A percentile compares a stretch with the other conserved stretches of the same genome.
Evolutionary conservation across 2,113 vertebrate genomes (phyloP).

Genomic region (Camelus dromedarius): DNA sequence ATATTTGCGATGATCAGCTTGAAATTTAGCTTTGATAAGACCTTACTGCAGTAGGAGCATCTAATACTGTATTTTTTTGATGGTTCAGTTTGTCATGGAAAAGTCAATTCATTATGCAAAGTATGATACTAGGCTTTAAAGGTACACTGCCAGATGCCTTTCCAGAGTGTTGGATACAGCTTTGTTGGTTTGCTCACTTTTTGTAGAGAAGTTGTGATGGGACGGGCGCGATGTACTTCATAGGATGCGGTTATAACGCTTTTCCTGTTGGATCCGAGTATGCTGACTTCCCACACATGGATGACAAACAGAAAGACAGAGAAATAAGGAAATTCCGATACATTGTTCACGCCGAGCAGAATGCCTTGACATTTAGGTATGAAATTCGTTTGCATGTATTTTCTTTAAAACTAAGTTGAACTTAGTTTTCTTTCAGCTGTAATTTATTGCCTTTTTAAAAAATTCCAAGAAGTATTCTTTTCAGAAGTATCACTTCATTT

Average conservation of each 20-base stretch:
- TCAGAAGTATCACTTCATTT: constrained; percentile 3
- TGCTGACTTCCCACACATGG: constrained; percentile 97
- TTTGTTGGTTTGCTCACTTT: constrained; percentile 64
- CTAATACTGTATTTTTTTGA: not conserved
- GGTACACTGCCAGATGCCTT: not conserved
- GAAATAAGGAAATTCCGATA: constrained; percentile 96
- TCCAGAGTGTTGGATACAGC: constrained; percentile 4
- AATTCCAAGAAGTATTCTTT: constrained; percentile 10
- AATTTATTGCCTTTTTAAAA: not conserved
- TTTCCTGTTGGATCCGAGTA: constrained; percentile 96
- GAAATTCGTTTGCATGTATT: constrained; percentile 52
- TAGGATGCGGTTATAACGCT: constrained; percentile 97
- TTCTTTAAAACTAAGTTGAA: constrained; percentile 53
- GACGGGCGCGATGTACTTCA: constrained; percentile 91
- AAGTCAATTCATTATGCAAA: not conserved
- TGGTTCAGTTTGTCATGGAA: not conserved
- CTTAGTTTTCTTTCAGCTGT: not conserved
- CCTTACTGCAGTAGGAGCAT: not conserved
- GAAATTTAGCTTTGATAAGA: constrained; percentile 38
- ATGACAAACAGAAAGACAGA: constrained; percentile 94
- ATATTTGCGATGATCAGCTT: not conserved
- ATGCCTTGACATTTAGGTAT: constrained; percentile 97
- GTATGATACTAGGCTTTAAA: constrained; percentile 21
- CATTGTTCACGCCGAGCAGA: constrained; percentile 97
- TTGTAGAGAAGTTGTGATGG: constrained; percentile 91